Conservation (phyloP, 2,888 invertebrate genomes). For the Epinotia brunnichana region DNA sequence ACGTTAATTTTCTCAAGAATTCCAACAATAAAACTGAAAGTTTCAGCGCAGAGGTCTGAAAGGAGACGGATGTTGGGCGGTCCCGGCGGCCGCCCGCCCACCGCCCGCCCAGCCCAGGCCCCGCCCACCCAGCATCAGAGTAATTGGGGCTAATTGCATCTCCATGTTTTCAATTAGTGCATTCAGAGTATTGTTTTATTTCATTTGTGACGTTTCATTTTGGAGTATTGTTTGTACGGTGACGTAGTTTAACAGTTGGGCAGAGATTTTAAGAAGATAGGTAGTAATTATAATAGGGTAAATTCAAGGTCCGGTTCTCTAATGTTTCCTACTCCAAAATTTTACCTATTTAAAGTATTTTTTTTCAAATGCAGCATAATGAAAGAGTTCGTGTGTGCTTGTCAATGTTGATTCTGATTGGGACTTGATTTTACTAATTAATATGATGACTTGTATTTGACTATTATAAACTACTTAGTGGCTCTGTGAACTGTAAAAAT, state of each 20-base stretch:
- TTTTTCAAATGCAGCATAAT: no score
- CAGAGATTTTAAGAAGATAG: background rate
- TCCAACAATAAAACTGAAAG: slow-evolving; percentile 29
- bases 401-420: no score
- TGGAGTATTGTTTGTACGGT: slow-evolving; percentile 6
- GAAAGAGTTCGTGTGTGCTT: no score
- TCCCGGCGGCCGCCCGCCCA: slow-evolving; percentile 66
- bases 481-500: no score
- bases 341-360: no score
- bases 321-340: no score
- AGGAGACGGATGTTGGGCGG: slow-evolving; percentile 51
- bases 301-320: no score
- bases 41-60: slow-evolving; percentile 43
- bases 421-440: no score
- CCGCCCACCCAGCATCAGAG: slow-evolving; percentile 69
- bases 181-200: slow-evolving; percentile 30
- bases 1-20: slow-evolving; percentile 5
- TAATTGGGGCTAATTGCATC: slow-evolving; percentile 78
- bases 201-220: slow-evolving; percentile 28
- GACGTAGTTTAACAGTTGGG: background rate
- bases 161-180: slow-evolving; percentile 72
- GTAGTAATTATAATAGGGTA: no score
- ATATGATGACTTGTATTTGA: no score
- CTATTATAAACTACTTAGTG: no score
- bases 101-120: slow-evolving; percentile 65